Percentiles rank a stretch among this genome's conserved stretches.
Conservation (phyloP, 2,113 vertebrate genomes). For the Chauna torquata region DNA sequence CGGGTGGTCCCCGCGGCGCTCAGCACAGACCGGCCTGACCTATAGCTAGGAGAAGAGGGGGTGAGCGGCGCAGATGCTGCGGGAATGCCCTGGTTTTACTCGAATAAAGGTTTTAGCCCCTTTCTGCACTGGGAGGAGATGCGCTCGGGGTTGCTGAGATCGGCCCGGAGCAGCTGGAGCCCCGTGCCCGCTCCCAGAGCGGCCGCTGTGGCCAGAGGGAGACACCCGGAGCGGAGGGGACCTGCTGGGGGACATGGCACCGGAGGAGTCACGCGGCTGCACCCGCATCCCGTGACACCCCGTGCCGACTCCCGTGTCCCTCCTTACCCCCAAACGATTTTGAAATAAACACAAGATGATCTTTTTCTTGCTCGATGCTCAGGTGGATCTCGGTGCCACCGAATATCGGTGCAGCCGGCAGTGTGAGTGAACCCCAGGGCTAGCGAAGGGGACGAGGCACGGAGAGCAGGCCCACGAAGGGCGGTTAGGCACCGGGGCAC, state of each 20-base stretch:
- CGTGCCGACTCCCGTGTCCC: not conserved
- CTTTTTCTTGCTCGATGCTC: not conserved
- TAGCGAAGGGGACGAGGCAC: rapidly evolving
- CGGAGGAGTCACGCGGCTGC: not conserved
- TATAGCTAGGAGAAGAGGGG: not conserved
- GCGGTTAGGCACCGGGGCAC: not conserved
- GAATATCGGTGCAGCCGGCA: rapidly evolving
- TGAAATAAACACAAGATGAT: too few relatives aligned
- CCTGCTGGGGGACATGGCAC: not conserved
- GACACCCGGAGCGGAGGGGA: not conserved
- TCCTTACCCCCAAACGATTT: not conserved
- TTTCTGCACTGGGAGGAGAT: not conserved
- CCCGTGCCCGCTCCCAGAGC: not conserved
- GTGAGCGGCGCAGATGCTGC: not conserved
- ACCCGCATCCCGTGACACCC: rapidly evolving
- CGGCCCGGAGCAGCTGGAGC: not conserved
- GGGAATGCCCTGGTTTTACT: not conserved
- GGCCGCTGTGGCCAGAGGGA: too few relatives aligned
- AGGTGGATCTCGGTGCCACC: not conserved
- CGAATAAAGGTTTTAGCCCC: not conserved
- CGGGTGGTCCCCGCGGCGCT: not conserved
- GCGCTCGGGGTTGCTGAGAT: not conserved
- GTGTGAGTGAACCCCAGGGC: not conserved
- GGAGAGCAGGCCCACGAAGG: not conserved
- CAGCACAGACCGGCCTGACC: rapidly evolving